These are phyloP conservation scores for Lasaia peninsularis DNA, from an alignment of 1,140 invertebrate species.

Conservation along the genomic window DNA sequence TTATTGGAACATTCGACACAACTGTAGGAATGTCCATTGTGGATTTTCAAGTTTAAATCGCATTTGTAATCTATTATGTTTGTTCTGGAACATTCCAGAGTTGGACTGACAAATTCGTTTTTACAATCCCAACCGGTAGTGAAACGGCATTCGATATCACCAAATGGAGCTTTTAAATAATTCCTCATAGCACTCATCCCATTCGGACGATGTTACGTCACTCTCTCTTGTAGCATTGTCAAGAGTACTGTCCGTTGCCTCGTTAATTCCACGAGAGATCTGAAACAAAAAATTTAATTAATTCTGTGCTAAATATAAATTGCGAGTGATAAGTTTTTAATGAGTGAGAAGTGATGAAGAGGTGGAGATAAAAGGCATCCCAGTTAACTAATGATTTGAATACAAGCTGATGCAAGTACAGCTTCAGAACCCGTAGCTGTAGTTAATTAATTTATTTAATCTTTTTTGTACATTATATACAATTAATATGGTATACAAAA, in stretches of 20 bases:
- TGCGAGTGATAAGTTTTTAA: neutral
- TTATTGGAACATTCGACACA: conserved; percentile 54
- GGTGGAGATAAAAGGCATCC: too few relatives aligned
- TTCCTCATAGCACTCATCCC: conserved; percentile 51
- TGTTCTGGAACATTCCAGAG: conserved; percentile 44
- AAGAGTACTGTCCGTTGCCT: neutral
- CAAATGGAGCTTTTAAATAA: conserved; percentile 40
- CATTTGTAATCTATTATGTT: conserved; percentile 48
- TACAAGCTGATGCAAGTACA: too few relatives aligned
- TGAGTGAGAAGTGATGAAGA: neutral
- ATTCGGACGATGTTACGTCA: conserved; percentile 42
- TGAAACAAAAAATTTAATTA: conserved; percentile 31
- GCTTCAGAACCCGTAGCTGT: too few relatives aligned
- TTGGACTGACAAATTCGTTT: conserved; percentile 29
- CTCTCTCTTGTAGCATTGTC: conserved; percentile 37
- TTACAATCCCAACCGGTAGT: conserved; percentile 39
- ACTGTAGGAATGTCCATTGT: conserved; percentile 68
- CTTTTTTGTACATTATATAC: too few relatives aligned
- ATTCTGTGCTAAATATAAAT: conserved; percentile 4
- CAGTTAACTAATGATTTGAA: too few relatives aligned
- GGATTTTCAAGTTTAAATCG: conserved; percentile 56
- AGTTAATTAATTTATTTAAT: too few relatives aligned
- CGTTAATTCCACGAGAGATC: conserved; percentile 21
- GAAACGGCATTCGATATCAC: conserved; percentile 52
- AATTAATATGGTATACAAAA: too few relatives aligned